phyloP scores from a whole-genome alignment of 2,113 vertebrate genomes.

The Pantherophis guttatus region DNA sequence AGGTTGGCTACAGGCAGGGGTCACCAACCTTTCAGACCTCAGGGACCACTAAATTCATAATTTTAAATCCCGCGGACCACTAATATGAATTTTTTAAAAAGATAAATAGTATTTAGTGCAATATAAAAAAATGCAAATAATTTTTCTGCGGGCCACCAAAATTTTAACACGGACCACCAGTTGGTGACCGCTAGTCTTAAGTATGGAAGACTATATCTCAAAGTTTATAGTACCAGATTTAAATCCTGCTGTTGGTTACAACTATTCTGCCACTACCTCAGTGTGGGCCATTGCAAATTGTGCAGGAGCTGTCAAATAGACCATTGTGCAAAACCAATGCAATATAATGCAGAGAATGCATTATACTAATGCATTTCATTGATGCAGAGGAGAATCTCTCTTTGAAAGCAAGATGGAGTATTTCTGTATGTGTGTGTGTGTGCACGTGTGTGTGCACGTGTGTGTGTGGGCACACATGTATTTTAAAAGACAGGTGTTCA shows the following conservation, averaged over 20 bases:
- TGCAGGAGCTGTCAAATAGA: neutral
- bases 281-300: neutral
- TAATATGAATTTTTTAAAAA: no score
- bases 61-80: no score
- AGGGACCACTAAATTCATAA: no score
- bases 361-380: neutral
- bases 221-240: neutral
- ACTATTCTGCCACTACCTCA: neutral
- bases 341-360: neutral
- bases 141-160: no score
- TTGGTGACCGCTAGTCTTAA: no score
- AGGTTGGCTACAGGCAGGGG: neutral
- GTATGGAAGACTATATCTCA: neutral
- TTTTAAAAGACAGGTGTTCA: slow-evolving; percentile 18
- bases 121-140: no score
- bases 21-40: no score
- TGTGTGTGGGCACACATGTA: neutral
- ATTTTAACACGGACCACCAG: no score
- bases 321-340: neutral
- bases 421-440: no score
- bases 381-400: neutral
- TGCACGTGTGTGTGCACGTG: neutral
- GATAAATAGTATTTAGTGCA: no score
- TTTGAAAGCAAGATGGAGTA: neutral
- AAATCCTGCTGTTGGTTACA: neutral